Evolutionary conservation across 2,797 vertebrate species (phyloP).

Genomic region (Megaceryle alcyon): DNA sequence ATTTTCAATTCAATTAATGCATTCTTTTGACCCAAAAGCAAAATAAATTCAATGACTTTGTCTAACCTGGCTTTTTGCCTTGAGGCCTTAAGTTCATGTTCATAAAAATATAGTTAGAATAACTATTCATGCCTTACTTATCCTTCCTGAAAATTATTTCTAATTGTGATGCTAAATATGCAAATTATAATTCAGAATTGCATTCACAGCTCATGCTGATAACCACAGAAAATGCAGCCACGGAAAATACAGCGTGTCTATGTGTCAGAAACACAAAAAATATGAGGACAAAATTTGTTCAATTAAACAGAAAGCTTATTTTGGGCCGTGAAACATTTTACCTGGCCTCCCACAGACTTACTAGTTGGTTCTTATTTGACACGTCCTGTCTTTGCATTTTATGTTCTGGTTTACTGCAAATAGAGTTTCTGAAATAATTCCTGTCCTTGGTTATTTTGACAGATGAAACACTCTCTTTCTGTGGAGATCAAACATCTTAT

Average conservation of each 20-base stretch:
- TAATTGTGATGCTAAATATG: conserved; percentile 49
- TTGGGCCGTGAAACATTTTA: conserved; percentile 9
- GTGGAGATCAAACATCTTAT: conserved; percentile 95
- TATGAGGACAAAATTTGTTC: background rate
- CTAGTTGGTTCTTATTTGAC: background rate
- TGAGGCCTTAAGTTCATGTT: conserved; percentile 12
- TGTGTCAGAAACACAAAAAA: conserved; percentile 34
- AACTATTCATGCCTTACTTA: conserved; percentile 39
- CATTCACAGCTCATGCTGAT: conserved; percentile 9
- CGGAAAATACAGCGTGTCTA: background rate
- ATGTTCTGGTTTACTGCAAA: background rate
- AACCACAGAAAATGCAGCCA: background rate
- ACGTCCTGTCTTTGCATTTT: conserved; percentile 12
- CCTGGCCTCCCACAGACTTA: conserved; percentile 13
- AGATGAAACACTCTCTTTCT: conserved; percentile 90
- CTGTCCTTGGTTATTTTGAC: conserved; percentile 25
- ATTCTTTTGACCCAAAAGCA: conserved; percentile 9
- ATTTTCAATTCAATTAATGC: conserved; percentile 15
- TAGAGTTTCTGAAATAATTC: conserved; percentile 31
- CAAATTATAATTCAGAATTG: conserved; percentile 64
- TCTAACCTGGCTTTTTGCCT: conserved; percentile 6
- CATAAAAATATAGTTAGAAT: conserved; percentile 19
- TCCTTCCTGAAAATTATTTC: conserved; percentile 54
- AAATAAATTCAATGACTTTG: conserved; percentile 22
- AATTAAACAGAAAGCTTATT: conserved; percentile 28